phyloP scores from a whole-genome alignment of 2,113 vertebrate genomes.

The Athene cunicularia region DNA sequence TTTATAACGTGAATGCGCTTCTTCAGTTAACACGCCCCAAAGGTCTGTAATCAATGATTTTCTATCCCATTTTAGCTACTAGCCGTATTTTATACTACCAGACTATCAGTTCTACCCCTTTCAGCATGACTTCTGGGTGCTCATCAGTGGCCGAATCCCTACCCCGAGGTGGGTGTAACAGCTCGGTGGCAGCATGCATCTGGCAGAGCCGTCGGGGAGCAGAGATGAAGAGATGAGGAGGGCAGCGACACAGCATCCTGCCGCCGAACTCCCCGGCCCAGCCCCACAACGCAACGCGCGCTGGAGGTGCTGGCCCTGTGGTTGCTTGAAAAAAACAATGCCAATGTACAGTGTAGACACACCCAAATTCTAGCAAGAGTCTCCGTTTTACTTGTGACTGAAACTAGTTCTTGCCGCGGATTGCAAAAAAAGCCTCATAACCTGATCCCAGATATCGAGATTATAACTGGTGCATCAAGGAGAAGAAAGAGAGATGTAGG shows the following conservation, averaged over 20 bases:
- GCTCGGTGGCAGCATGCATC: neutral
- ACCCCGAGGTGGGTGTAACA: neutral
- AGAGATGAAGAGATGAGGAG: neutral
- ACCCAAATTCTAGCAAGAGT: neutral
- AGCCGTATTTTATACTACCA: rapidly evolving
- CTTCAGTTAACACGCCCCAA: neutral
- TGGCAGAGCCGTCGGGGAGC: rapidly evolving
- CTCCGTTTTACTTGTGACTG: rapidly evolving
- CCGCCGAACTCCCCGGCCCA: rapidly evolving
- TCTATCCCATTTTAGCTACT: neutral
- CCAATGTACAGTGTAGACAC: rapidly evolving
- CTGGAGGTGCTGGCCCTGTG: neutral
- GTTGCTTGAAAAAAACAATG: rapidly evolving
- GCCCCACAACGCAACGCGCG: rapidly evolving
- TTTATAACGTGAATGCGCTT: rapidly evolving
- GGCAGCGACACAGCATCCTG: neutral
- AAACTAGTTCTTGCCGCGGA: neutral
- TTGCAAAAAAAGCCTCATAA: neutral
- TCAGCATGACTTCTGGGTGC: neutral
- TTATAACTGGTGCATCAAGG: rapidly evolving
- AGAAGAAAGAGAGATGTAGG: rapidly evolving
- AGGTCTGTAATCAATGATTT: neutral
- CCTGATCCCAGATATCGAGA: neutral
- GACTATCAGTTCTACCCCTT: too few relatives aligned
- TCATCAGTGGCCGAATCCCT: neutral